Percentiles rank a stretch among this genome's conserved stretches.
Evolutionary conservation across 2,888 invertebrate genomes (phyloP).

Genomic region (Agrilus biguttatus): DNA sequence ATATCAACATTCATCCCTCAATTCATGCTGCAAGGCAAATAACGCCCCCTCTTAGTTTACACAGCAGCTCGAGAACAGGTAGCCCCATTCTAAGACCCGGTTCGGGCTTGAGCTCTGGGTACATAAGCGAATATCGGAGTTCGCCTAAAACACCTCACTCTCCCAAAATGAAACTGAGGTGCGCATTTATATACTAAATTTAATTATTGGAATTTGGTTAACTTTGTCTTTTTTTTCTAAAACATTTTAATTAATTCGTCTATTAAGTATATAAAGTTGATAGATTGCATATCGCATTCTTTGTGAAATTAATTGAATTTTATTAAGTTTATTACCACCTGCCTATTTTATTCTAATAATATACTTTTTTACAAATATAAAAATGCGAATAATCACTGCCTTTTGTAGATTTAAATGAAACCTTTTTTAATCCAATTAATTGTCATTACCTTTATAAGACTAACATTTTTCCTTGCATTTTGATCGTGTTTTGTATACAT

Average conservation of each 20-base stretch:
- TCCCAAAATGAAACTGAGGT: constrained; percentile 90
- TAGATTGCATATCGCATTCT: too few species aligned
- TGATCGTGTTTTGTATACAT: not conserved
- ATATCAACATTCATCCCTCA: constrained; percentile 30
- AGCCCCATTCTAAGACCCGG: constrained; percentile 47
- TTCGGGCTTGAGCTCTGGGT: constrained; percentile 43
- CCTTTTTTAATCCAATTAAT: not conserved
- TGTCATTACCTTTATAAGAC: not conserved
- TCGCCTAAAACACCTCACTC: constrained; percentile 57
- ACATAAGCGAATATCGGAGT: constrained; percentile 38
- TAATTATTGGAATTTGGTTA: too few species aligned
- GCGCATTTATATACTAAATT: constrained; percentile 13
- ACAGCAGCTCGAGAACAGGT: constrained; percentile 21
- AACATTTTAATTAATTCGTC: too few species aligned
- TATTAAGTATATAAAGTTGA: too few species aligned
- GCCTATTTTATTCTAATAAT: too few species aligned
- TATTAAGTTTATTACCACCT: too few species aligned
- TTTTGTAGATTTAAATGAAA: not conserved
- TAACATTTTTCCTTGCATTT: not conserved
- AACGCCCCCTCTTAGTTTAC: constrained; percentile 47
- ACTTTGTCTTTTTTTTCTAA: too few species aligned
- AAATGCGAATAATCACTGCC: too few species aligned
- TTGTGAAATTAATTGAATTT: too few species aligned
- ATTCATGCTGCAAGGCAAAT: constrained; percentile 40
- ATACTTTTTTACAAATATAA: not conserved